Conservation (phyloP, 2,113 vertebrate species). For the Phaethon lepturus region DNA sequence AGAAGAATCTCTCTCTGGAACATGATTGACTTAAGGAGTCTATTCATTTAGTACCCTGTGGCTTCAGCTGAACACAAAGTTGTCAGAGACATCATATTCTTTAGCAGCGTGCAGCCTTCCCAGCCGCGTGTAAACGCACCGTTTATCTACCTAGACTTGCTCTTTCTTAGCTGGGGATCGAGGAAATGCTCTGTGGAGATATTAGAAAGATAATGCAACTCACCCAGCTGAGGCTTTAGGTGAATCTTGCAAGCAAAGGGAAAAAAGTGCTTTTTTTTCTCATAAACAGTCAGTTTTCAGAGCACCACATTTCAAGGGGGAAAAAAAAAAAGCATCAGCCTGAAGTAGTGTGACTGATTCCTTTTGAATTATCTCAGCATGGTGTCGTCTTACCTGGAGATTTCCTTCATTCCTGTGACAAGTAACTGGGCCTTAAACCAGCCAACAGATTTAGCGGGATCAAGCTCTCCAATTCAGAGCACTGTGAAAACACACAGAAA, state of each 20-base stretch:
- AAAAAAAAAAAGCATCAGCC: not conserved
- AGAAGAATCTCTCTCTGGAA: not conserved
- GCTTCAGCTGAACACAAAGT: not conserved
- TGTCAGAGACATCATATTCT: not conserved
- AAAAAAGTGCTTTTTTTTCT: not conserved
- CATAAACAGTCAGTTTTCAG: not conserved
- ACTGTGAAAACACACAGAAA: not conserved
- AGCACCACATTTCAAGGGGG: not conserved
- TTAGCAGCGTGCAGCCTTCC: not conserved
- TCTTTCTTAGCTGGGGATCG: not conserved
- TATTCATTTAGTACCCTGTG: not conserved
- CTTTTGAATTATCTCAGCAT: constrained; percentile 42
- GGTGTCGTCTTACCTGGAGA: constrained; percentile 5
- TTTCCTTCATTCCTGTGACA: not conserved
- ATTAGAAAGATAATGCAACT: not conserved
- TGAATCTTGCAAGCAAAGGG: not conserved
- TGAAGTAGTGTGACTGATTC: not conserved
- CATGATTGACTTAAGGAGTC: not conserved
- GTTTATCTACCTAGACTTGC: not conserved
- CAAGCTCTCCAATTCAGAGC: constrained; percentile 36
- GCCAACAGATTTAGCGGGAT: constrained; percentile 40
- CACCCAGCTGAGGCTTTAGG: not conserved
- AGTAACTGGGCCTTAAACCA: constrained; percentile 2
- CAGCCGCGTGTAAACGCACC: not conserved
- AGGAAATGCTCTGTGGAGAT: not conserved